A percentile compares a stretch with the other conserved stretches of the same genome.
Evolutionary conservation across 2,888 invertebrate species (phyloP).

Genomic region (Phymatocera aterrima): DNA sequence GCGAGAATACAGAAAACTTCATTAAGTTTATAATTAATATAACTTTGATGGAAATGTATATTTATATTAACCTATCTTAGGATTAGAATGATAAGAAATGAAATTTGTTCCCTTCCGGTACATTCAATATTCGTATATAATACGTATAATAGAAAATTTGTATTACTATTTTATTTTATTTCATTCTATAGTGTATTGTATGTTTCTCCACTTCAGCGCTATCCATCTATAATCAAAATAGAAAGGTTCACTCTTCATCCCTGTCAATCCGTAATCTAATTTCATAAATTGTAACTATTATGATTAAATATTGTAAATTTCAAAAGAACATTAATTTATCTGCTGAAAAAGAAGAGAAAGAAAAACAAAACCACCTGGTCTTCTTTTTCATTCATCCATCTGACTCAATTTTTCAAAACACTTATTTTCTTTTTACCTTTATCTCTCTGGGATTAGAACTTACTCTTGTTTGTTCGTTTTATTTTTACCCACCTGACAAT

Average conservation of each 20-base stretch:
- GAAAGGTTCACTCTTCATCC: not conserved
- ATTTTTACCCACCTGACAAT: too few species aligned
- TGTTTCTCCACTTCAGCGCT: constrained; percentile 15
- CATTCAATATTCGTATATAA: constrained; percentile 21
- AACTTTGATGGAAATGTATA: constrained; percentile 41
- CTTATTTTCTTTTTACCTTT: not conserved
- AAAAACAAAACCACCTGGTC: too few species aligned
- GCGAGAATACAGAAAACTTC: constrained; percentile 19
- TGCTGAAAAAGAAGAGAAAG: too few species aligned
- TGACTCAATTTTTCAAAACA: not conserved
- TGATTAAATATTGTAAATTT: not conserved
- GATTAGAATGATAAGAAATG: constrained; percentile 30
- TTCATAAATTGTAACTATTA: not conserved
- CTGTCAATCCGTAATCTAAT: not conserved
- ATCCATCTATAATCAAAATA: constrained; percentile 6
- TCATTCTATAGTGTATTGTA: not conserved
- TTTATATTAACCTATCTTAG: constrained; percentile 34
- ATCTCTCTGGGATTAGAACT: not conserved
- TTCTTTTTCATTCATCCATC: not conserved
- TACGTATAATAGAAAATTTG: not conserved
- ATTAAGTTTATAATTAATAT: constrained; percentile 20
- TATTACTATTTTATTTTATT: not conserved
- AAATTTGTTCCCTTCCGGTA: not conserved
- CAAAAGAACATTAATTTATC: too few species aligned
- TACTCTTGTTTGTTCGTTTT: too few species aligned